A percentile compares a stretch with the other conserved stretches of the same genome.
phyloP scores from a whole-genome alignment of 2,113 vertebrate genomes.

The Coracopsis vasa region DNA sequence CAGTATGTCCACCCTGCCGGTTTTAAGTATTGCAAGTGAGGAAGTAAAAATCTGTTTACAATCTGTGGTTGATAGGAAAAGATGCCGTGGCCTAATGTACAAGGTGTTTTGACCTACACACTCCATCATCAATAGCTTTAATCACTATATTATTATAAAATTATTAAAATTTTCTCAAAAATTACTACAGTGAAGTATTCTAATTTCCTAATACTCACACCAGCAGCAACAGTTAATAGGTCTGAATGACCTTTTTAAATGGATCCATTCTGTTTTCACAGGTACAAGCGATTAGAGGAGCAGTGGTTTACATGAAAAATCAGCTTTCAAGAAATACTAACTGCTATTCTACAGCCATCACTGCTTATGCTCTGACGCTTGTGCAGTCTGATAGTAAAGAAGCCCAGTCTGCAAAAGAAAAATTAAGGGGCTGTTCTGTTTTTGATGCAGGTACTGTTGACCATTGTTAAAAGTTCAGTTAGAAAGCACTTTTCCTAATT shows the following conservation, averaged over 20 bases:
- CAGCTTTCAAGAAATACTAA: slow-evolving; percentile 53
- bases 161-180: not conserved
- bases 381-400: not conserved
- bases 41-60: not conserved
- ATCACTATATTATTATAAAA: not conserved
- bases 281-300: slow-evolving; percentile 32
- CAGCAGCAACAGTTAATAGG: not conserved
- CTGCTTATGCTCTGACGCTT: slow-evolving; percentile 77
- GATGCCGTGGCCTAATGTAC: accelerated
- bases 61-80: not conserved
- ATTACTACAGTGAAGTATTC: not conserved
- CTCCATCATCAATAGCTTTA: not conserved
- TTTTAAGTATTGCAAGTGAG: not conserved
- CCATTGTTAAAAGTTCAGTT: not conserved
- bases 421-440: slow-evolving; percentile 30
- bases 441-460: slow-evolving; percentile 31
- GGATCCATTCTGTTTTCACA: not conserved
- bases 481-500: not conserved
- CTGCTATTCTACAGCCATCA: slow-evolving; percentile 73
- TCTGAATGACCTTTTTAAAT: not conserved
- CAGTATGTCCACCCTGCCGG: not conserved
- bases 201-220: not conserved
- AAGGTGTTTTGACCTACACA: accelerated
- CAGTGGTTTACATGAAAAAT: slow-evolving; percentile 66
- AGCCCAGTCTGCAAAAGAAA: not conserved